A percentile compares a stretch with the other conserved stretches of the same genome.
These are phyloP conservation scores for Sinopyrophorus schimmeli DNA, from an alignment of 2,888 invertebrate genomes.

Conservation along the genomic window DNA sequence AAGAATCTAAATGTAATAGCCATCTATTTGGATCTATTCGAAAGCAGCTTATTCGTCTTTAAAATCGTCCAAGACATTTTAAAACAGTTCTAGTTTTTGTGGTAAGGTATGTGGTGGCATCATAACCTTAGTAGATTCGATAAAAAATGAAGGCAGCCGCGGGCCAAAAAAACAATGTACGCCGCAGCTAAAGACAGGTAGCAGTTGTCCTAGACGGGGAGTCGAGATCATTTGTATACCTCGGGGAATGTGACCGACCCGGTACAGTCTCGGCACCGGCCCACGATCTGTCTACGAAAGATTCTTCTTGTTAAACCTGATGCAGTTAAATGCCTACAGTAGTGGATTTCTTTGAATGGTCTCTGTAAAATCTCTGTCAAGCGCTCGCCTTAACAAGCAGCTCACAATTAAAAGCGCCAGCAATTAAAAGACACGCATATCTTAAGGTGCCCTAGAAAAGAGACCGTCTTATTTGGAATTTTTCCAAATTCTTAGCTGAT, in stretches of 20 bases:
- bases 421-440: slow-evolving; percentile 7
- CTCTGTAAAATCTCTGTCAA: slow-evolving; percentile 10
- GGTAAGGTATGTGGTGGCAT: slow-evolving; percentile 41
- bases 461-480: neutral
- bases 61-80: slow-evolving; percentile 22
- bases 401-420: slow-evolving; percentile 7
- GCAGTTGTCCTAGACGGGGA: slow-evolving; percentile 43
- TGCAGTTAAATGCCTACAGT: slow-evolving; percentile 29
- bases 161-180: slow-evolving; percentile 53
- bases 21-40: neutral
- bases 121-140: slow-evolving; percentile 38
- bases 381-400: neutral
- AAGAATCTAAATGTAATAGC: too few species aligned
- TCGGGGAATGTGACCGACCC: slow-evolving; percentile 56
- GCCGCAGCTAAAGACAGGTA: slow-evolving; percentile 56
- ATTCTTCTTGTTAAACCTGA: slow-evolving; percentile 27
- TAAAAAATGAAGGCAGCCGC: slow-evolving; percentile 50
- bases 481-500: slow-evolving; percentile 4
- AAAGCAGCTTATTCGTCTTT: slow-evolving; percentile 7
- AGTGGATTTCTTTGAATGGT: slow-evolving; percentile 26
- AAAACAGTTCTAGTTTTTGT: slow-evolving; percentile 31
- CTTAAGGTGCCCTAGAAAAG: slow-evolving; percentile 6
- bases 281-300: slow-evolving; percentile 41
- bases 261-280: slow-evolving; percentile 52
- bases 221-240: slow-evolving; percentile 57